Evolutionary conservation across 2,888 invertebrate species (phyloP), one percentile per base, ranked within the genome.

Genomic region (Andricus curvator): DNA sequence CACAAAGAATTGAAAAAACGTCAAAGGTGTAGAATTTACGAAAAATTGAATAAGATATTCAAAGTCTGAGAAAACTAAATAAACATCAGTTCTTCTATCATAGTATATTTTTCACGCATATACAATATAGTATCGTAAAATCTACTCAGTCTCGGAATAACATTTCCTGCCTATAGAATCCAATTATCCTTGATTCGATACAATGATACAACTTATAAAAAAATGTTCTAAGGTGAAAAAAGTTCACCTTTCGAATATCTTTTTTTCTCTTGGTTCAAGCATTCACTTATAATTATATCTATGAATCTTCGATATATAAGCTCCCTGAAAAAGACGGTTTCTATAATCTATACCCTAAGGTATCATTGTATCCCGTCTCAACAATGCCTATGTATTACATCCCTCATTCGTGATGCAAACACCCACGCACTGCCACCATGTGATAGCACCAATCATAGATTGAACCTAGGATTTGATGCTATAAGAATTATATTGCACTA

Each of bases 391-490:
- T 74, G 74, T 60, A 78, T 83, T 74, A 56, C 65, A 44, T 85
- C 81, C 83, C 82, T 68, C 81, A 83, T 82, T 82, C 80, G 77
- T 78, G 84, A 82, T 83, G 80, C 81, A 84, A 83, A 83, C 85
- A 85, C 79, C 84, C 80, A 68, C 82, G 82, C 84, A 83, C 81
- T 81, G 83, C 81, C 83, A 81, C 77, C 13, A 56, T 56, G 5
- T 74, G 74, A 74, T 74, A 74, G 33, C 74, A 56, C 56, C n/a
- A 74, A 74, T 74, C 74, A 56, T 74, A 33, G 33, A 33, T 51
- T 33, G 56, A 74, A 74, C 22, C n/a, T 51, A 51, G 33, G 51
- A 20, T 74, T n/a, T 60, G 22, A 60, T n/a, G 33, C n/a, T 60
- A 60, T 22, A 74, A 56, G n/a, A 74, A 74, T 74, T 29, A 74